Conservation (phyloP, 2,888 invertebrate genomes). For the Ochropleura plecta region DNA sequence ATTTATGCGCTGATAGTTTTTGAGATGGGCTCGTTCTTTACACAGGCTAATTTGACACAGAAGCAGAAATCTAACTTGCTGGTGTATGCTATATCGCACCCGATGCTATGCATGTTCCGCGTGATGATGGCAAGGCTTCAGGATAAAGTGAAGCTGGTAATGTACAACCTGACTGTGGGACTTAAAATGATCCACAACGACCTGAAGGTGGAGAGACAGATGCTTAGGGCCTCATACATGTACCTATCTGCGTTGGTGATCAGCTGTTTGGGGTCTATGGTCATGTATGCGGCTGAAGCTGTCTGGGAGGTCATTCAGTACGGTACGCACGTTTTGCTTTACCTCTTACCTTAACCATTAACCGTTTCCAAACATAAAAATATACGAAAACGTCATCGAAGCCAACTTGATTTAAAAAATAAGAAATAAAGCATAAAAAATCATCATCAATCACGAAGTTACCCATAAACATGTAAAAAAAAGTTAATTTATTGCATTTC, state of each 20-base stretch:
- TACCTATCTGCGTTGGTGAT: constrained; percentile 64
- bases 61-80: constrained; percentile 70
- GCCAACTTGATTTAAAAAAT: not conserved
- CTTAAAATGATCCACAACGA: constrained; percentile 75
- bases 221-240: constrained; percentile 70
- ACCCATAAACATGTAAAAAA: not conserved
- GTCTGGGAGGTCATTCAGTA: constrained; percentile 52
- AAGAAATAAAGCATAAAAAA: not conserved
- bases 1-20: constrained; percentile 63
- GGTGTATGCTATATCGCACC: constrained; percentile 70
- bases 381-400: not conserved
- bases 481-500: not conserved
- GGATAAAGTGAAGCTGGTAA: constrained; percentile 61
- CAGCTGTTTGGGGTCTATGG: constrained; percentile 52
- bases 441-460: not conserved
- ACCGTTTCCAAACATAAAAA: not conserved
- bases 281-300: constrained; percentile 68
- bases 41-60: constrained; percentile 66
- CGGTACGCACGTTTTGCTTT: constrained; percentile 47
- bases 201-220: constrained; percentile 70
- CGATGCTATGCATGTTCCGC: constrained; percentile 65
- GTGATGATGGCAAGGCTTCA: constrained; percentile 61
- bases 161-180: constrained; percentile 65
- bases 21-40: constrained; percentile 69
- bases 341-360: too few relatives aligned